Base-by-base conservation (phyloP, 2,888 invertebrate species). In the Amiota mariae region DNA sequence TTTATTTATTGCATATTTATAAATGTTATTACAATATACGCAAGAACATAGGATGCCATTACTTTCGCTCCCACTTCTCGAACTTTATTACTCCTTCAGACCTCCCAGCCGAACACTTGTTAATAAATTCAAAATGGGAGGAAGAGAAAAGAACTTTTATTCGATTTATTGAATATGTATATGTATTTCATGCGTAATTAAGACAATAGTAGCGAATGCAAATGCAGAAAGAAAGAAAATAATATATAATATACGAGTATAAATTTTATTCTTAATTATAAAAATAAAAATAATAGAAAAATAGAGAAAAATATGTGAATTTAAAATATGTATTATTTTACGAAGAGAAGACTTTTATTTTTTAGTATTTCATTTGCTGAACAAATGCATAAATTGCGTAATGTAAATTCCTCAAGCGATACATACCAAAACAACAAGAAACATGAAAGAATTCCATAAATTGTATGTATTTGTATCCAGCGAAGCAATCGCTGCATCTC, bases 191-290 rank as follows among this genome's bases (percentile, higher is more conserved):
- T 48, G 13, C 12, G 51, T 51, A 48, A 67, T 67, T 48, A 49
- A 67, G 51, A 67, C 67, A 67, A 67, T 51, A 67, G 51, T 67
- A 51, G 48, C 67, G 8, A 67, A 67, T 48, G n/a, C 46, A 49
- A 67, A 67, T 48, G 20, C 46, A 49, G 13, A 67, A 36, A 36
- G 8, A 36, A 36, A 2, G 8, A 36, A 36, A 36, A 36, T 36
- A 36, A 36, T 6, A 36, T 24, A 24, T 24, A 36, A 36, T 4
- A 36, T 36, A 36, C n/a, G n/a, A n/a, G n/a, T 36, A 36, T 36
- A 36, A 36, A 36, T 36, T 36, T 36, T 36, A 36, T 36, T 36
- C 2, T 36, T 36, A 0, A 36, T 36, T 24, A 24, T 24, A n/a
- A n/a, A n/a, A 24, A 24, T 36, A 36, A 36, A 6, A 36, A 36